phyloP scores from a whole-genome alignment of 2,888 invertebrate species.

The Cenopis cana region DNA sequence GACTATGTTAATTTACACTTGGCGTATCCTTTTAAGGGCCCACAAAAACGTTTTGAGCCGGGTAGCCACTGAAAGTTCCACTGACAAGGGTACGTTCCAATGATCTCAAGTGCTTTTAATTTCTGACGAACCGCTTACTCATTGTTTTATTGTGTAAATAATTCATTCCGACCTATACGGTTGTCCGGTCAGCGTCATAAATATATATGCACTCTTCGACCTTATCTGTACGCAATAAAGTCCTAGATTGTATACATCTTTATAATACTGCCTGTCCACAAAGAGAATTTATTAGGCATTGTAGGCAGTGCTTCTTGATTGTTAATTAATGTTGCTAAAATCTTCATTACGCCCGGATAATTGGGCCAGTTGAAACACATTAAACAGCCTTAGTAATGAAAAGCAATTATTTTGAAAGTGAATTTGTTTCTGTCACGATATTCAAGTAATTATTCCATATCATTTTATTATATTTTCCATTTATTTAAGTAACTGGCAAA shows the following conservation, averaged over 20 bases:
- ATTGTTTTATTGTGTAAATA: constrained; percentile 53
- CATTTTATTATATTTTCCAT: not conserved
- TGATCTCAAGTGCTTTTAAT: constrained; percentile 62
- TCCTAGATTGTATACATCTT: too few species aligned
- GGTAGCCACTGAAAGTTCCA: constrained; percentile 57
- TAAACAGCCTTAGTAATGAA: constrained; percentile 28
- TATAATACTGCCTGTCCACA: constrained; percentile 29
- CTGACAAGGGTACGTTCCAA: constrained; percentile 61
- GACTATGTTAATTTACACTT: constrained; percentile 58
- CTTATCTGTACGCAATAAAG: too few species aligned
- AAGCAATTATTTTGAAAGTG: constrained; percentile 19
- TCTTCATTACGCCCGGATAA: constrained; percentile 33
- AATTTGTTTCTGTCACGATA: constrained; percentile 6
- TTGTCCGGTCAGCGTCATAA: constrained; percentile 17
- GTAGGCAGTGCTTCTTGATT: constrained; percentile 38
- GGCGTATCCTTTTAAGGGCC: constrained; percentile 51
- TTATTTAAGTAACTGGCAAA: not conserved
- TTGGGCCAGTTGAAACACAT: constrained; percentile 26
- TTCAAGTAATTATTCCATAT: not conserved
- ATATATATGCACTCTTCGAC: too few species aligned
- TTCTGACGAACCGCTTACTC: constrained; percentile 55
- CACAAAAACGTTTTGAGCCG: constrained; percentile 61
- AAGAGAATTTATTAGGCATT: constrained; percentile 48
- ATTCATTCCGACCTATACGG: constrained; percentile 47
- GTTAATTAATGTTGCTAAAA: constrained; percentile 42